Base-by-base conservation (phyloP, 2,797 vertebrate genomes). In the Zalophus californianus region DNA sequence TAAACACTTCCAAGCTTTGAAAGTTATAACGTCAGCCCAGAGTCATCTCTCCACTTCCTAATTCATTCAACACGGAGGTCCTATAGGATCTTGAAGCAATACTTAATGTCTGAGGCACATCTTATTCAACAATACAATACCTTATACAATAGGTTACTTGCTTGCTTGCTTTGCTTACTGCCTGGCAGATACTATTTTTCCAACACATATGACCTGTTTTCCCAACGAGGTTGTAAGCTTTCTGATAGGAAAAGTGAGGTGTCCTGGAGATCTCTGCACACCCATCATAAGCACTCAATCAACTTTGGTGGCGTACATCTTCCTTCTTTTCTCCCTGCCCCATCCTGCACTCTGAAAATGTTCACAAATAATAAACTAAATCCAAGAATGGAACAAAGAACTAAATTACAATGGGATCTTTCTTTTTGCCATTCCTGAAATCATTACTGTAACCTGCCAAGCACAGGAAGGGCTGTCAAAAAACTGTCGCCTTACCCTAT, bases 341-440 rank as follows among this genome's bases (percentile, higher is more conserved):
- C 18, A 5, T 66, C 38, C n/a, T 41, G 62, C 29, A 6, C 38
- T 75, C 52, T 32, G 25, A 64, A 93, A 82, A 92, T n/a, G 6
- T 96, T 94, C 86, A 95, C 32, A 82, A 78, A 82, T 4, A 75
- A 86, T 60, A 73, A 66, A 12, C n/a, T 64, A 23, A 93, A 23
- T 52, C 52, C 35, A 92, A 87, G 75, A 91, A 89, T 10, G 70
- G 56, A 78, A 68, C 48, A 58, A 66, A 95, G 35, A 52, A 73
- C 41, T 85, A 7, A 94, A 64, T 77, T 50, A 90, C 52, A 91
- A 75, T 64, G 35, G 85, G 60, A 94, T 64, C 18, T 29, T 54
- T 66, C 62, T 60, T 95, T 41, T 68, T 91, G 79, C 12, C 73
- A 41, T 78, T 89, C 68, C 25, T 83, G 83, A 93, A 89, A 62